Percentiles rank a stretch among this genome's conserved stretches.
phyloP scores from a whole-genome alignment of 2,797 vertebrate genomes.

The Enteromius anoplus region DNA sequence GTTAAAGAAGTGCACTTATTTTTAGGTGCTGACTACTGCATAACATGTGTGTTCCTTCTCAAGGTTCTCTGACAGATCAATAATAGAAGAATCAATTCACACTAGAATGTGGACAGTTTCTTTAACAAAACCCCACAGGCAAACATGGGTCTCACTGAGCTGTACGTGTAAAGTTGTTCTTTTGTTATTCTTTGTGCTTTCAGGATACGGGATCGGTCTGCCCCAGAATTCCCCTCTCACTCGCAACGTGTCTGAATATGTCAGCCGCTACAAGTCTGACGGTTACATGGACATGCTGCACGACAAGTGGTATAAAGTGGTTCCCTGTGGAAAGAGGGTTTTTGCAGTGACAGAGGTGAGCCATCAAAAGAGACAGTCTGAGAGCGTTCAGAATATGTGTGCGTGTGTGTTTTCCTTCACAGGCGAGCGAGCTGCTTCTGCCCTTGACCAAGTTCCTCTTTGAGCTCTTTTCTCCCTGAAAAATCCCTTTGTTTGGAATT shows the following conservation, averaged over 20 bases:
- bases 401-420: constrained; percentile 49
- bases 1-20: neutral
- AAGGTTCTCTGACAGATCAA: constrained; percentile 23
- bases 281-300: constrained; percentile 97
- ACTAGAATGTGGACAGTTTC: neutral
- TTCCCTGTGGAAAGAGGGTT: constrained; percentile 91
- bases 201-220: constrained; percentile 64
- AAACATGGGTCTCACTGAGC: neutral
- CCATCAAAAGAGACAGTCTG: constrained; percentile 17
- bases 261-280: constrained; percentile 93
- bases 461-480: constrained; percentile 27
- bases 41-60: constrained; percentile 12
- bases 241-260: constrained; percentile 89
- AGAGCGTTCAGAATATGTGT: constrained; percentile 57
- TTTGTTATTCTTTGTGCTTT: constrained; percentile 23
- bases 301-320: constrained; percentile 97
- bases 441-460: constrained; percentile 31
- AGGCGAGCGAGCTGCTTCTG: constrained; percentile 1
- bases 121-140: constrained; percentile 13
- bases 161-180: constrained; percentile 3
- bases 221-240: constrained; percentile 90
- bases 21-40: neutral
- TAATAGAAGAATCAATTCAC: constrained; percentile 32
- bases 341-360: constrained; percentile 59
- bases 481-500: constrained; percentile 50